Evolutionary conservation across 64 coral and sea anemone species (phyloP).

Genomic region (Stichodactyla mertensii): DNA sequence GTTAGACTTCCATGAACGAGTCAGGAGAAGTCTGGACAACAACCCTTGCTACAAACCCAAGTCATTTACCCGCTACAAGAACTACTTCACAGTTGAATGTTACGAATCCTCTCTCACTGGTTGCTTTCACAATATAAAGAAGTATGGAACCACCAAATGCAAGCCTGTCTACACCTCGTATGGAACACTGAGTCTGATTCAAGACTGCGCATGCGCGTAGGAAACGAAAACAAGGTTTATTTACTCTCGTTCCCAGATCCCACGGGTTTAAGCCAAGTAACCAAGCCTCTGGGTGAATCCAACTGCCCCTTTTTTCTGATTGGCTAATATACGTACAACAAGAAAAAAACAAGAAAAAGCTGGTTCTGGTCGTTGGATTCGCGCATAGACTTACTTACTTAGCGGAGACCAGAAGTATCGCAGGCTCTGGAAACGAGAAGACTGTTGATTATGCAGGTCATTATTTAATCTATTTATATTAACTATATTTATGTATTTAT

Average conservation of each 20-base stretch:
- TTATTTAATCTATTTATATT: background rate
- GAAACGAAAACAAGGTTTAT: background rate
- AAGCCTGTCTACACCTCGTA: background rate
- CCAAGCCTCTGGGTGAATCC: no score
- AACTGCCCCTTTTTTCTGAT: no score
- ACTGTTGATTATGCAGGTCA: background rate
- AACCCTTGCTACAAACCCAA: background rate
- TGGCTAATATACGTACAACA: no score
- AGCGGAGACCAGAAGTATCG: no score
- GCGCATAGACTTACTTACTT: no score
- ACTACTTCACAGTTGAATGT: slow-evolving; percentile 1
- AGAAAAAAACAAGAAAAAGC: no score
- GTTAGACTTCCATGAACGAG: background rate
- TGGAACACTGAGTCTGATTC: background rate
- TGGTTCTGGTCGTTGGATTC: no score
- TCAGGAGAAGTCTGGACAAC: background rate
- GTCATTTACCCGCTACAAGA: background rate
- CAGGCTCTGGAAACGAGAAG: background rate
- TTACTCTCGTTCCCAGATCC: background rate
- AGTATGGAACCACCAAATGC: background rate
- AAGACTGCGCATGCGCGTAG: slow-evolving; percentile 7
- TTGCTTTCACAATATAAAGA: background rate
- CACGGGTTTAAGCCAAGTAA: no score
- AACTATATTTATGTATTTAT: background rate
- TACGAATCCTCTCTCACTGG: background rate